Conservation (phyloP, 2,797 vertebrate species). For the Podarcis lilfordi region DNA sequence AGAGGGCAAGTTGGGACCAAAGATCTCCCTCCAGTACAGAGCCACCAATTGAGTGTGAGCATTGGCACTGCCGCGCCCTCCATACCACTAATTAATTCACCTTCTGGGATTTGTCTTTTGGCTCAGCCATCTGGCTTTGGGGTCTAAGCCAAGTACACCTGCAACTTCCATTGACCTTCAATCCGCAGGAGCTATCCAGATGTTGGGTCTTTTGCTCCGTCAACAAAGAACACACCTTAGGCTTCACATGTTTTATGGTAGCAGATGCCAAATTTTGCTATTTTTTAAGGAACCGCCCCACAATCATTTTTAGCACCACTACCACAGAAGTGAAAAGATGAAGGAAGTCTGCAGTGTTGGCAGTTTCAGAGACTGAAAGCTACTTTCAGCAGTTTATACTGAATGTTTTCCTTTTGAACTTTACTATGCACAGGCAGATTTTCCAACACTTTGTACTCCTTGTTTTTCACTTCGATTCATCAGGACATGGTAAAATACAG, state of each 20-base stretch:
- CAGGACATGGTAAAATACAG: background rate
- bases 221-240: background rate
- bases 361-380: background rate
- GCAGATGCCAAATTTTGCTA: background rate
- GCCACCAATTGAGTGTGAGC: background rate
- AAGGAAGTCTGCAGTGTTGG: background rate
- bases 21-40: background rate
- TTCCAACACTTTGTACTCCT: background rate
- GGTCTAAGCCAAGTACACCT: background rate
- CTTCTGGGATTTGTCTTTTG: background rate
- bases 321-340: background rate
- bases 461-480: background rate
- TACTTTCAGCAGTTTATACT: background rate
- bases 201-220: background rate
- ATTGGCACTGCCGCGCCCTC: background rate
- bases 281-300: background rate
- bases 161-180: constrained; percentile 20
- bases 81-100: background rate
- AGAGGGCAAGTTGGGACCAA: background rate
- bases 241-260: background rate
- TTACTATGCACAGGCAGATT: background rate
- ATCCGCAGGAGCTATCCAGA: background rate
- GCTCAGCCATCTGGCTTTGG: background rate
- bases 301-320: background rate
- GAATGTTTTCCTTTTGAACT: background rate